Evolutionary conservation across 2,113 vertebrate species (phyloP).

Genomic region (Xyrauchen texanus): DNA sequence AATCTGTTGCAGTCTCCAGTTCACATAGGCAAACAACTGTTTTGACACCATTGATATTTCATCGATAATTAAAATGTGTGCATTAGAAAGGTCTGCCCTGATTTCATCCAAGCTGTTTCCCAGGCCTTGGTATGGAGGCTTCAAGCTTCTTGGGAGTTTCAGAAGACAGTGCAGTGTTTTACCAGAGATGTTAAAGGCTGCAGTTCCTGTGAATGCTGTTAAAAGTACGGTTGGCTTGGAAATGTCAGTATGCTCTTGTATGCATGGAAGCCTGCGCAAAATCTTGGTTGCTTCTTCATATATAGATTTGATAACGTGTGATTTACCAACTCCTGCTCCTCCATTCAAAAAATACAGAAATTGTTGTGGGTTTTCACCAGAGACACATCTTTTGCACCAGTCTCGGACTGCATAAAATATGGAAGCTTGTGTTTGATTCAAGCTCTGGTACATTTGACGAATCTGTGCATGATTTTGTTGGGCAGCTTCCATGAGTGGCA

Average conservation of each 20-base stretch:
- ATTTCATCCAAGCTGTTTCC: constrained; percentile 45
- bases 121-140: constrained; percentile 44
- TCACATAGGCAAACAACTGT: constrained; percentile 48
- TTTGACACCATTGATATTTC: constrained; percentile 55
- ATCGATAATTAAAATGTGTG: constrained; percentile 48
- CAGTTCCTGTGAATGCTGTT: too few species aligned
- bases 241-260: too few species aligned
- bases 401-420: constrained; percentile 39
- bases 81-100: constrained; percentile 35
- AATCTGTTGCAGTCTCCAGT: neutral
- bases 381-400: constrained; percentile 21
- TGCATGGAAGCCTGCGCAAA: too few species aligned
- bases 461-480: neutral
- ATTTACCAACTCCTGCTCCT: constrained; percentile 48
- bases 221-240: too few species aligned
- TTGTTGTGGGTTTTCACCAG: constrained; percentile 17
- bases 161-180: constrained; percentile 26
- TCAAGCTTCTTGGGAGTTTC: too few species aligned
- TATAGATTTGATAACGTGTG: too few species aligned
- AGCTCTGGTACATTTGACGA: constrained; percentile 38
- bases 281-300: too few species aligned
- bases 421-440: constrained; percentile 39
- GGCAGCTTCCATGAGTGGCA: constrained; percentile 11
- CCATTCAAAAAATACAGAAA: constrained; percentile 47
- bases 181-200: too few species aligned